Evolutionary conservation across 2,797 vertebrate genomes (phyloP).

Genomic region (Clarias platycephalus): DNA sequence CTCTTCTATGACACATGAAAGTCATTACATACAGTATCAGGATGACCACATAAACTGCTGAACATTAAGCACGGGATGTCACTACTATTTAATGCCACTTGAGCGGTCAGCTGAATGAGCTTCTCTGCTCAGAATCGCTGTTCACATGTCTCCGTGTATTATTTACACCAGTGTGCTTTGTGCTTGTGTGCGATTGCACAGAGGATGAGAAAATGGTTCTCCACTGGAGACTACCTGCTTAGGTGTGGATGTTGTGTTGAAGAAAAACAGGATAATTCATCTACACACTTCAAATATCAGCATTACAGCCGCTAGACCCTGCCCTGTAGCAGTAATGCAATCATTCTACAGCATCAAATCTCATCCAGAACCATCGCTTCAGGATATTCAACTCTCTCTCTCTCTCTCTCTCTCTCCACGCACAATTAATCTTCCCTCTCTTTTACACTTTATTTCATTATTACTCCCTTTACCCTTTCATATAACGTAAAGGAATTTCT

Average conservation of each 20-base stretch:
- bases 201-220: slow-evolving; percentile 10
- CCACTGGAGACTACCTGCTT: background rate
- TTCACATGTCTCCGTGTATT: slow-evolving; percentile 3
- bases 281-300: slow-evolving; percentile 15
- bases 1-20: background rate
- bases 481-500: background rate
- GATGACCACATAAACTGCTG: background rate
- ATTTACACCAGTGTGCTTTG: background rate
- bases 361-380: slow-evolving; percentile 3
- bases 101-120: slow-evolving; percentile 7
- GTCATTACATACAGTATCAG: background rate
- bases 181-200: background rate
- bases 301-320: background rate
- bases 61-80: background rate
- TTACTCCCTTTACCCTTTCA: background rate
- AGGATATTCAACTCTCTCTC: slow-evolving; percentile 11
- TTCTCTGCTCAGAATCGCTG: background rate
- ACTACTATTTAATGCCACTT: slow-evolving; percentile 16
- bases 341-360: slow-evolving; percentile 17
- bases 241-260: background rate
- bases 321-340: slow-evolving; percentile 20
- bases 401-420: slow-evolving; percentile 4
- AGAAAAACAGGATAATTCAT: slow-evolving; percentile 4
- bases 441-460: background rate
- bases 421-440: slow-evolving; percentile 6